Conservation (phyloP, 2,888 invertebrate genomes). For the Scaptomyza parva region DNA sequence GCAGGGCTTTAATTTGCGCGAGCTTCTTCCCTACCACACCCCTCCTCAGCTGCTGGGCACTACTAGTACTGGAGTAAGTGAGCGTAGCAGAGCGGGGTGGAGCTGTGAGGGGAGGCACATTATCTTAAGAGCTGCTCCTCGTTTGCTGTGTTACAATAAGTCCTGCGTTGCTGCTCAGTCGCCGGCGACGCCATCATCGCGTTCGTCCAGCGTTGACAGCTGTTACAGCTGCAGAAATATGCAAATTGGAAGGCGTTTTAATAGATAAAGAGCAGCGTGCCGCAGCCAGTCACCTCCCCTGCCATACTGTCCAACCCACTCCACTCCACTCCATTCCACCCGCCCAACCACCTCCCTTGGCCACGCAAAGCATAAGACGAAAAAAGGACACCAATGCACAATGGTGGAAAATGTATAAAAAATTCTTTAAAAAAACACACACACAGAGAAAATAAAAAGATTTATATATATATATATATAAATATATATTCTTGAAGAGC, state of each 20-base stretch:
- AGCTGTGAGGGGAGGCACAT: slow-evolving; percentile 50
- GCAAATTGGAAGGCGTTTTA: slow-evolving; percentile 81
- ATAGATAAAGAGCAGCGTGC: slow-evolving; percentile 79
- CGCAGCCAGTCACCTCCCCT: slow-evolving; percentile 27
- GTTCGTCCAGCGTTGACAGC: slow-evolving; percentile 76
- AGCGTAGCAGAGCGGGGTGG: slow-evolving; percentile 13
- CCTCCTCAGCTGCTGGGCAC: slow-evolving; percentile 42
- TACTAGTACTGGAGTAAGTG: neutral
- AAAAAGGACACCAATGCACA: slow-evolving; percentile 65
- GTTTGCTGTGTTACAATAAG: slow-evolving; percentile 67
- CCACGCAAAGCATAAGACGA: slow-evolving; percentile 70
- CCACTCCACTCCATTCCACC: neutral
- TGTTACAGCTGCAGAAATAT: slow-evolving; percentile 80
- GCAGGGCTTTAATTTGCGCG: slow-evolving; percentile 69
- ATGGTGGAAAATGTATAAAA: slow-evolving; percentile 63
- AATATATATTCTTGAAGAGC: slow-evolving; percentile 10
- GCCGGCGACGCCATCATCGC: slow-evolving; percentile 35
- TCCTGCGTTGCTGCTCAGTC: slow-evolving; percentile 53
- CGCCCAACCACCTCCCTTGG: no score
- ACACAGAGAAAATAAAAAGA: slow-evolving; percentile 3
- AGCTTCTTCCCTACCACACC: slow-evolving; percentile 31
- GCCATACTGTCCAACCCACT: no score
- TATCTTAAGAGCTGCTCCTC: slow-evolving; percentile 69
- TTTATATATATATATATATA: neutral
- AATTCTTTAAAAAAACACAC: slow-evolving; percentile 18